A percentile compares a stretch with the other conserved stretches of the same genome.
These are phyloP conservation scores for Tamandua tetradactyla DNA, from an alignment of 2,797 vertebrate genomes.

Conservation along the genomic window DNA sequence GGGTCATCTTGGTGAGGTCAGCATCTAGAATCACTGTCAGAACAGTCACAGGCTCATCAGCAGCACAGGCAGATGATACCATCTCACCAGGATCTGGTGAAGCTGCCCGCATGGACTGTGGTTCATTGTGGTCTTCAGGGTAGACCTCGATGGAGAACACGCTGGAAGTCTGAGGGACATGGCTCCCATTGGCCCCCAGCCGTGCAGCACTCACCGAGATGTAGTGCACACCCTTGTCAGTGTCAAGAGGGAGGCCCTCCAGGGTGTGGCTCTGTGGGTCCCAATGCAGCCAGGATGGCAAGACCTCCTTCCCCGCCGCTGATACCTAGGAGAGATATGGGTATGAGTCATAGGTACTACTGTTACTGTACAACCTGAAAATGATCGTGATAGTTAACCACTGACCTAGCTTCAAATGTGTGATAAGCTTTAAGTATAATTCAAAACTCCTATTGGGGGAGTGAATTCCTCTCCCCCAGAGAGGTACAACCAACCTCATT, in stretches of 20 bases:
- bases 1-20: conserved; percentile 97
- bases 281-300: conserved; percentile 96
- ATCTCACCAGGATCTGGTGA: conserved; percentile 83
- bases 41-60: conserved; percentile 94
- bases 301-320: conserved; percentile 91
- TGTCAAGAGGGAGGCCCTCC: conserved; percentile 95
- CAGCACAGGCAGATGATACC: conserved; percentile 87
- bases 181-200: conserved; percentile 87
- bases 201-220: conserved; percentile 90
- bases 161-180: conserved; percentile 87
- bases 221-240: conserved; percentile 95
- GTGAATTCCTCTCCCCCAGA: background rate
- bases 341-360: background rate
- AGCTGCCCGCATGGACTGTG: conserved; percentile 85
- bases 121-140: conserved; percentile 92
- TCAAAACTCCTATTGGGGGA: conserved; percentile 19
- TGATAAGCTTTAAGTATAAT: background rate
- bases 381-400: background rate
- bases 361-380: background rate
- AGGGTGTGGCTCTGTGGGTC: conserved; percentile 87
- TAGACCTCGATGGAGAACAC: conserved; percentile 96
- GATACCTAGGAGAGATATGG: conserved; percentile 87
- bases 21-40: conserved; percentile 98
- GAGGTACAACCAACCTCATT: background rate
- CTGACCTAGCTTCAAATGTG: background rate